These are phyloP conservation scores for Oxystoma pomonae DNA, from an alignment of 2,888 invertebrate genomes.

Conservation along the genomic window DNA sequence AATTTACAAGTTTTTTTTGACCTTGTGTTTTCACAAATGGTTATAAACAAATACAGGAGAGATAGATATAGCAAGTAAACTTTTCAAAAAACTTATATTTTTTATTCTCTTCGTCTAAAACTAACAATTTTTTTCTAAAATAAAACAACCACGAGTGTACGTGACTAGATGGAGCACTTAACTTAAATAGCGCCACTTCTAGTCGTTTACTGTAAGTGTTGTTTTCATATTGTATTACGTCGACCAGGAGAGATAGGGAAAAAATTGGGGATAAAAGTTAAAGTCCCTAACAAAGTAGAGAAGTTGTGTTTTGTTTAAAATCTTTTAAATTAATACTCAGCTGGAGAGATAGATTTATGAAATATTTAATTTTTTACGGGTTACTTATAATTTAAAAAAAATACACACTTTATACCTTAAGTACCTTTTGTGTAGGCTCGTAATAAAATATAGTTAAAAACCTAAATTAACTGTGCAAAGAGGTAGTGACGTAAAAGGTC, in stretches of 20 bases:
- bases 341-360: not conserved
- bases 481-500: not conserved
- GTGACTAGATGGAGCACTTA: not conserved
- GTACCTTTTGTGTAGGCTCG: not conserved
- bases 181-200: not conserved
- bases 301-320: not conserved
- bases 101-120: too few relatives aligned
- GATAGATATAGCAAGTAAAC: not conserved
- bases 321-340: not conserved
- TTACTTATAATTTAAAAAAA: not conserved
- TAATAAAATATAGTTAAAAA: not conserved
- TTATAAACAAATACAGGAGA: not conserved
- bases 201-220: too few relatives aligned
- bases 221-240: too few relatives aligned
- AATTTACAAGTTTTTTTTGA: not conserved
- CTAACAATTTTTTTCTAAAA: not conserved
- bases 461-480: not conserved
- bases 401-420: not conserved
- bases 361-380: not conserved
- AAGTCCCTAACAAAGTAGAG: not conserved
- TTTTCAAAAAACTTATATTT: not conserved
- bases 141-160: not conserved
- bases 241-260: not conserved
- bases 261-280: not conserved
- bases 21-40: not conserved